Evolutionary conservation across 2,888 invertebrate genomes (phyloP), one percentile per base, ranked within the genome.

Genomic region (Leptinotarsa juncta): DNA sequence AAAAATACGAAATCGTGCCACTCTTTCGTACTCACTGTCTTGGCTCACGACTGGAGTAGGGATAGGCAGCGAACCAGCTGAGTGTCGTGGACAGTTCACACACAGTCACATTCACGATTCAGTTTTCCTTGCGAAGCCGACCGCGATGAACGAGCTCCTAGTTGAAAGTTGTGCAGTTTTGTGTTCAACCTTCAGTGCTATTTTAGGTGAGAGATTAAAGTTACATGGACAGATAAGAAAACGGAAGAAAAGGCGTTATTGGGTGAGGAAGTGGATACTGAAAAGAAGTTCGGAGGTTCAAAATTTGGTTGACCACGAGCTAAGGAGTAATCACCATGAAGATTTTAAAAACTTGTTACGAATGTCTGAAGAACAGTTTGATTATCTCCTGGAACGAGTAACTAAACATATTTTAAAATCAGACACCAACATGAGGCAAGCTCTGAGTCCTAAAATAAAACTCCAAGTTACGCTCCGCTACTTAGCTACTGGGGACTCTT

Each of bases 341-440:
- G 66, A 66, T 66, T 66, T 48, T 66, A 66, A 26, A 66, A 66
- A 66, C 20, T 12, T 66, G 42, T 10, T 66, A 66, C 16, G 66
- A 66, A 66, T 66, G 66, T 66, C 66, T 66, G 66, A 23, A 65
- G 20, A 65, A 23, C 65, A 65, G 65, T 65, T 65, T 65, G 65
- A 66, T 20, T 66, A 18, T 42, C 66, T 66, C 66, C 66, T 66
- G 66, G 20, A 66, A 18, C 66, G 66, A 10, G 66, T 66, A 18
- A 15, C 66, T 12, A 16, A 16, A 66, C 66, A 66, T 14, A 66
- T 49, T 66, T 66, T 20, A 20, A 66, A 66, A 20, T 66, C 49
- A 49, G 18, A 89, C 49, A 53, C 53, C 53, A 53, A 53, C 50
- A 50, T 50, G 50, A 14, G 50, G 26, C 23, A 65, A 42, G 65